These are phyloP conservation scores for Phalacrocorax brasilianus DNA, from an alignment of 2,113 vertebrate genomes.

Conservation along the genomic window DNA sequence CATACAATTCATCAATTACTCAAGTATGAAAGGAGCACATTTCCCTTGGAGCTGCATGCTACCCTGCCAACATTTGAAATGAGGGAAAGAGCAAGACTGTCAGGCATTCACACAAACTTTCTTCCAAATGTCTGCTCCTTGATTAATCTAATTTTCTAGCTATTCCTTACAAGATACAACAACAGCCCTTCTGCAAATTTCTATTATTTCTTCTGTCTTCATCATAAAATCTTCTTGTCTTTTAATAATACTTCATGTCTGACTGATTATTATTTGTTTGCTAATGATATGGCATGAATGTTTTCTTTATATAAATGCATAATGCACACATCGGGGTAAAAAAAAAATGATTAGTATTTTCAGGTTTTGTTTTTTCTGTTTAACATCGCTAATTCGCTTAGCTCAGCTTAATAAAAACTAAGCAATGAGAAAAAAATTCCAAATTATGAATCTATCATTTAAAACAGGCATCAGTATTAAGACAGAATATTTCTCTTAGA, in stretches of 20 bases:
- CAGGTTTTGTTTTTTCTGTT: constrained; percentile 9
- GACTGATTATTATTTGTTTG: constrained; percentile 83
- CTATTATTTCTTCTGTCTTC: constrained; percentile 99
- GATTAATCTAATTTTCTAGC: constrained; percentile 99
- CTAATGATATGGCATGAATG: constrained; percentile 77
- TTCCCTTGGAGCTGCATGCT: constrained; percentile 99
- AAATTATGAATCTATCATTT: constrained; percentile 36
- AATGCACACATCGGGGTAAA: constrained; percentile 25
- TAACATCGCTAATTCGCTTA: constrained; percentile 39
- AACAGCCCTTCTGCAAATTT: constrained; percentile 95
- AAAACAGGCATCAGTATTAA: constrained; percentile 5
- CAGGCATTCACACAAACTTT: constrained; percentile 99
- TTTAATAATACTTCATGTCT: constrained; percentile 77
- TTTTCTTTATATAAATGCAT: constrained; percentile 68
- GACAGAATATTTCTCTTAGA: constrained; percentile 17
- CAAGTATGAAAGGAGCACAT: constrained; percentile 99
- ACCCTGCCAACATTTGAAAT: constrained; percentile 99
- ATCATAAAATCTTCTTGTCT: constrained; percentile 83
- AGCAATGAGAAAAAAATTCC: not conserved
- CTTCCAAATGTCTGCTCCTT: constrained; percentile 97
- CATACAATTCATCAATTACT: constrained; percentile 99
- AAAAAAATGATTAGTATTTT: constrained; percentile 56
- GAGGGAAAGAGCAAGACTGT: constrained; percentile 99
- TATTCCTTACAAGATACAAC: constrained; percentile 98
- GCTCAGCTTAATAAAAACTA: not conserved